A percentile compares a stretch with the other conserved stretches of the same genome.
Evolutionary conservation across 2,888 invertebrate genomes (phyloP).

Genomic region (Elysia crispata): DNA sequence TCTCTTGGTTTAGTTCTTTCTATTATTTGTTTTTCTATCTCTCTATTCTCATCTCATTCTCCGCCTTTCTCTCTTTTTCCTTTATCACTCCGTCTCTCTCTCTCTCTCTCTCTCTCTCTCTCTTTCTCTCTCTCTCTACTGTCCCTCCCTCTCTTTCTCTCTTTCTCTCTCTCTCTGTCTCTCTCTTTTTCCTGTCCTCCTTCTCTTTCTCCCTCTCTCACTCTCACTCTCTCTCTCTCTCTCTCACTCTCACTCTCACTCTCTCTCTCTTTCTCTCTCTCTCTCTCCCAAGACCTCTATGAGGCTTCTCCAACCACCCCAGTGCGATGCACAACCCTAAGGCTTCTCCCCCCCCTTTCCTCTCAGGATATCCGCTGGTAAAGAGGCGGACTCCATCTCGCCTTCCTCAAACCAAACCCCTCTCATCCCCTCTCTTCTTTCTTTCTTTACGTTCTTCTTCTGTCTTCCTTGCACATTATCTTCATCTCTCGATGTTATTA

Average conservation of each 20-base stretch:
- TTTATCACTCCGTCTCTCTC: too few relatives aligned
- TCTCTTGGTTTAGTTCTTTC: slow-evolving; percentile 57
- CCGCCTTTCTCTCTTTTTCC: background rate
- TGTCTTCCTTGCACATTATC: too few relatives aligned
- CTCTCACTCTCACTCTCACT: background rate
- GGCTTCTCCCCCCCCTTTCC: too few relatives aligned
- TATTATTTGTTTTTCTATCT: background rate
- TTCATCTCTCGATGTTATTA: too few relatives aligned
- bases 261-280: background rate
- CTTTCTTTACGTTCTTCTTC: too few relatives aligned
- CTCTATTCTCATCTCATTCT: background rate
- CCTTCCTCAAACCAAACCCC: background rate
- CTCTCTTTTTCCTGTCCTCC: background rate
- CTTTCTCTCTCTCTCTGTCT: background rate
- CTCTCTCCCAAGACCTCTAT: background rate
- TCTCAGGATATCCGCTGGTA: background rate
- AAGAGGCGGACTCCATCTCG: background rate
- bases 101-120: too few relatives aligned
- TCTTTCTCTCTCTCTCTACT: background rate
- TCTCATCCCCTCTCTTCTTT: background rate
- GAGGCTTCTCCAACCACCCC: too few relatives aligned
- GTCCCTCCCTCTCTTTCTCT: too few relatives aligned
- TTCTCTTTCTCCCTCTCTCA: background rate
- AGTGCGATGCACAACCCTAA: too few relatives aligned
- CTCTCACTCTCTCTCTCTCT: too few relatives aligned